Evolutionary conservation across 2,797 vertebrate species (phyloP), one percentile per base, ranked within the genome.

Genomic region (Sciurus vulgaris): DNA sequence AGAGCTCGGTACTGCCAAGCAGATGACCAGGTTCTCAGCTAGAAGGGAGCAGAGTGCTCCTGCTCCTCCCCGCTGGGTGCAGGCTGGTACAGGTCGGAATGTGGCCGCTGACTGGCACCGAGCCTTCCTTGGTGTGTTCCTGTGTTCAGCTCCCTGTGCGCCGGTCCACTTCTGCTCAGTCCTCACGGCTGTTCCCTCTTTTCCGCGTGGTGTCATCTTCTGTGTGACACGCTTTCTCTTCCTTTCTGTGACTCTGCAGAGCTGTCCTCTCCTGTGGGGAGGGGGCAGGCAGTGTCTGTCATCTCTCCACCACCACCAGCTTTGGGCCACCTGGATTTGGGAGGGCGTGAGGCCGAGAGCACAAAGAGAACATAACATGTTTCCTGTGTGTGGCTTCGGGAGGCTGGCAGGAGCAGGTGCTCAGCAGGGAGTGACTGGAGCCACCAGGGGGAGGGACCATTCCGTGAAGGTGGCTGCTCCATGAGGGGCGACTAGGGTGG

Each of bases 401-500:
- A n/a, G 9, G 6, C 73, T 86, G 20, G 7, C 54, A 26, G 28
- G 30, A 78, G 65, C 15, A 7, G 74, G 70, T 63, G 8, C 41
- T 30, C 28, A 51, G 15, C 56, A 69, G 17, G 59, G 18, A n/a
- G 9, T n/a, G 41, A 35, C 56, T 33, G 59, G 77, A 54, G 20
- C 69, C 33, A 5, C 74, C 8, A 8, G 33, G 67, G 6, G 0
- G 13, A 0, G 44, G 9, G 56, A 13, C 61, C 18, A 0, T 77
- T 44, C 51, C 44, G 35, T 10, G 41, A 79, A 12, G 44, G 20
- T 3, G 8, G 79, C 7, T 9, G 72, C 41, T 20, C 41, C 70
- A 24, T 41, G 49, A 18, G 26, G 86, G 30, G 56, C 63, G 35
- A 6, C 44, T 26, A 72, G 11, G 28, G 59, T 24, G 35, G 73